These are phyloP conservation scores for Halcyon senegalensis DNA, from an alignment of 2,113 vertebrate genomes.

Conservation along the genomic window DNA sequence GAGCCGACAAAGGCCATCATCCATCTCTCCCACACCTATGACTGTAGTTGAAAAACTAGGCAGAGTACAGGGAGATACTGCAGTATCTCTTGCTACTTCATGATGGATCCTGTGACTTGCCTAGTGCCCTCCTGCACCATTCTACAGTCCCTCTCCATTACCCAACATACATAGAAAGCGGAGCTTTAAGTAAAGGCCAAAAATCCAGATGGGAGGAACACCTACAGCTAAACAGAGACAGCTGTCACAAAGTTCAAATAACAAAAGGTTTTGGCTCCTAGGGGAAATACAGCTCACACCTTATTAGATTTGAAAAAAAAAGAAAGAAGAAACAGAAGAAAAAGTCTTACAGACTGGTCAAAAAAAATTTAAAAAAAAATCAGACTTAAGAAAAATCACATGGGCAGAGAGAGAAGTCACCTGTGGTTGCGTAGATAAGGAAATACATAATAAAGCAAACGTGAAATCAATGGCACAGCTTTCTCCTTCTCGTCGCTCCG, in stretches of 20 bases:
- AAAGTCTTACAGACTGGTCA: not conserved
- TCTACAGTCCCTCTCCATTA: not conserved
- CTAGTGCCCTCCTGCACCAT: not conserved
- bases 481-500: constrained; percentile 97
- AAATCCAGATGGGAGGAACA: not conserved
- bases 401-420: constrained; percentile 44
- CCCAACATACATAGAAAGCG: not conserved
- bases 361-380: not conserved
- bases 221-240: not conserved
- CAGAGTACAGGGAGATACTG: not conserved
- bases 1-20: not conserved
- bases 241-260: not conserved
- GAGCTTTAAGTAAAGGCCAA: not conserved
- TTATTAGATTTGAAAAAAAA: not conserved
- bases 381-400: not conserved
- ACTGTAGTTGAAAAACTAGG: not conserved
- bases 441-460: constrained; percentile 94
- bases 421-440: constrained; percentile 97
- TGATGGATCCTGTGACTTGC: not conserved
- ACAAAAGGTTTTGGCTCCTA: not conserved
- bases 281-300: not conserved
- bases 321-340: not conserved
- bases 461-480: constrained; percentile 92
- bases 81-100: not conserved
- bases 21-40: not conserved